Evolutionary conservation across 2,113 vertebrate species (phyloP), one percentile per base, ranked within the genome.

Genomic region (Isurus oxyrinchus): DNA sequence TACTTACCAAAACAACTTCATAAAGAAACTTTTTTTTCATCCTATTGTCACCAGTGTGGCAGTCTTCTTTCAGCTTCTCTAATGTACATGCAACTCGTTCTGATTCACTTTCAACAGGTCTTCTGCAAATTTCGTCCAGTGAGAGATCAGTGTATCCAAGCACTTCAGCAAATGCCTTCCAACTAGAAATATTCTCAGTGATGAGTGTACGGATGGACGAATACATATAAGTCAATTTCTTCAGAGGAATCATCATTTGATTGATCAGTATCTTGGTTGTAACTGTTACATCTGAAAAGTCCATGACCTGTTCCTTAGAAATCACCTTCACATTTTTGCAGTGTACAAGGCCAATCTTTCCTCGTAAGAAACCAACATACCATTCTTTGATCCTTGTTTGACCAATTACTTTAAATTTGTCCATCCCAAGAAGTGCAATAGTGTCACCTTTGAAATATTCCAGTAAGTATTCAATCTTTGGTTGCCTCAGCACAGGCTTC

Each of bases 391-490:
- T 97, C 97, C 99, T 99, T n/a, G 97, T 98, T 96, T 99, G 99
- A 21, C 99, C 99, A 31, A 99, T 98, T 84, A 98, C 99, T 97
- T 97, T 98, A n/a, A 99, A 97, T 0, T 98, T 98, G 31, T 98
- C 98, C 97, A 98, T 98, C 40, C 99, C 98, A 67, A 99, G 98
- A 97, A 99, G 98, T 61, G 98, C 99, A 97, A 99, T 97, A 0
- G 98, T 99, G 96, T 99, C 99, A 0, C 99, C 99, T 97, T 99
- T 99, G 97, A 99, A 99, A 97, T 99, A 99, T 96, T 99, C 99
- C 96, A 99, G 97, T 59, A 99, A 98, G 97, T 99, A 99, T 0
- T 99, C 98, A 72, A 98, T 98, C 84, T 98, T 98, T 35, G 97
- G 98, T 97, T 99, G 99, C 96, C 99, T 98, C 95, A 99, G 96